A percentile compares a stretch with the other conserved stretches of the same genome.
phyloP scores from a whole-genome alignment of 2,797 vertebrate genomes.

The Sylvilagus floridanus region DNA sequence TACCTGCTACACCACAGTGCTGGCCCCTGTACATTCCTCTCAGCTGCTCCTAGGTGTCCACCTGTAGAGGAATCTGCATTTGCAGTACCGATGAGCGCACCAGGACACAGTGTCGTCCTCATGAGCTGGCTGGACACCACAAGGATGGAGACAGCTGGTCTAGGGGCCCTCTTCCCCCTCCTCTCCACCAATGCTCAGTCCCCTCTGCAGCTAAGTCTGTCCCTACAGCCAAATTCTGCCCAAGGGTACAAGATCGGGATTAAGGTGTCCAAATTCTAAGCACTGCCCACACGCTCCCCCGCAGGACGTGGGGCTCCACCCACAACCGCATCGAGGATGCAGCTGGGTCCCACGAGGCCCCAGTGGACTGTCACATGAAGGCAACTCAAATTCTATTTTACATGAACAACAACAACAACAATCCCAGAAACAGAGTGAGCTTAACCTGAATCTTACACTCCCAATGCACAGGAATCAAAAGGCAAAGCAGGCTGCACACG shows the following conservation, averaged over 20 bases:
- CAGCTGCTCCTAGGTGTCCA: no score
- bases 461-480: rapidly evolving
- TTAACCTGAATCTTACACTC: no score
- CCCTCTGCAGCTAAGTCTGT: not conserved
- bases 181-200: not conserved
- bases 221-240: not conserved
- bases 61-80: not conserved
- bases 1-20: no score
- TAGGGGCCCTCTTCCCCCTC: no score
- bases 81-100: no score
- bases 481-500: rapidly evolving
- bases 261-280: not conserved
- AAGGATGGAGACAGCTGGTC: not conserved
- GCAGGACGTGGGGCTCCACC: not conserved
- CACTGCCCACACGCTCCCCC: not conserved
- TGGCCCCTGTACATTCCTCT: not conserved
- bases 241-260: not conserved
- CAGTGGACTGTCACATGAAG: not conserved
- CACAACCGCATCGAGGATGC: not conserved
- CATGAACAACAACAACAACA: no score
- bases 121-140: not conserved
- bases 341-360: not conserved
- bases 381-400: not conserved
- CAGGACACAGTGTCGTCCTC: not conserved
- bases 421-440: no score